A percentile compares a stretch with the other conserved stretches of the same genome.
Evolutionary conservation across 2,113 vertebrate genomes (phyloP).

Genomic region (Phycodurus eques): DNA sequence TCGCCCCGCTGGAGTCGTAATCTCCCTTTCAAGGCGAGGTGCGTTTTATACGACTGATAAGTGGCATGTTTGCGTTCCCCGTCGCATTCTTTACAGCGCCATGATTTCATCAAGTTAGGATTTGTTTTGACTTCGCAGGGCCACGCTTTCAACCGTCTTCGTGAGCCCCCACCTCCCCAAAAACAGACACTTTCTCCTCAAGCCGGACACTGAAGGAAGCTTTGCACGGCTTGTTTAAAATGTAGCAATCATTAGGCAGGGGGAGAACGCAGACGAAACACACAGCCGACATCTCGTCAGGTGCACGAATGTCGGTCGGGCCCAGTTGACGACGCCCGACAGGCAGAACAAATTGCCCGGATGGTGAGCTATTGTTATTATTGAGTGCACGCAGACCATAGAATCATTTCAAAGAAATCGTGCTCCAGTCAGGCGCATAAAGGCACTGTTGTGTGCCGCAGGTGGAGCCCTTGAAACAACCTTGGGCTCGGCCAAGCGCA

Average conservation of each 20-base stretch:
- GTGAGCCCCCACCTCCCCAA: background rate
- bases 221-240: background rate
- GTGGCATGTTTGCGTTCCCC: constrained; percentile 43
- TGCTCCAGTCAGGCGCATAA: constrained; percentile 37
- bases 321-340: constrained; percentile 47
- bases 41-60: constrained; percentile 10
- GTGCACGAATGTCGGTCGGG: constrained; percentile 38
- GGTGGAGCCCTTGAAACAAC: background rate
- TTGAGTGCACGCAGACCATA: background rate
- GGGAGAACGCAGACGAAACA: constrained; percentile 40
- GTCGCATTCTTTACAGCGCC: constrained; percentile 24
- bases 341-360: constrained; percentile 32
- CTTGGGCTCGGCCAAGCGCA: background rate
- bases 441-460: background rate
- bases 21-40: constrained; percentile 37
- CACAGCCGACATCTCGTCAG: constrained; percentile 49
- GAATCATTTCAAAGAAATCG: constrained; percentile 2
- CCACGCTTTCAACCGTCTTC: background rate
- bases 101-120: constrained; percentile 37
- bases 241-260: constrained; percentile 24
- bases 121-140: constrained; percentile 58
- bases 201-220: background rate
- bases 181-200: background rate
- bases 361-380: background rate
- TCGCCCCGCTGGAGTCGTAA: background rate